Conservation (phyloP, 2,888 invertebrate genomes). For the Leptopterna dolabrata region DNA sequence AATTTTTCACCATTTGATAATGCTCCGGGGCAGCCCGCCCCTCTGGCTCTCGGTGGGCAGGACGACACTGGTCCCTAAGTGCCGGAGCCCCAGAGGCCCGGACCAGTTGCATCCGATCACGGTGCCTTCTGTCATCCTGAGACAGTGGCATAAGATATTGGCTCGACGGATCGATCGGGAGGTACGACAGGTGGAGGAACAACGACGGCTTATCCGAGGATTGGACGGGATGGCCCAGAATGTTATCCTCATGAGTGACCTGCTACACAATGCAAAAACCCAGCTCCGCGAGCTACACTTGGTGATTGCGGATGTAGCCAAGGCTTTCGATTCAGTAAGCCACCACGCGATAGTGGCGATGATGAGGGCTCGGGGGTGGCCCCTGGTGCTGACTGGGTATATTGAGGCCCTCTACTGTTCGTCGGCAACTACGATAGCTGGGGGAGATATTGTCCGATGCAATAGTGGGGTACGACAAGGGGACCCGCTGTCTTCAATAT, state of each 20-base stretch:
- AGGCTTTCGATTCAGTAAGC: constrained; percentile 67
- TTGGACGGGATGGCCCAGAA: neutral
- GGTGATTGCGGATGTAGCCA: constrained; percentile 65
- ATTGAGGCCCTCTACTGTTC: constrained; percentile 65
- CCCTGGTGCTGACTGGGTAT: constrained; percentile 64
- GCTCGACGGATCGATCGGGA: too few relatives aligned
- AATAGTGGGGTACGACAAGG: constrained; percentile 67
- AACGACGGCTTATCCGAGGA: too few relatives aligned
- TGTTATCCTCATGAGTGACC: too few relatives aligned
- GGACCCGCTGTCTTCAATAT: constrained; percentile 66
- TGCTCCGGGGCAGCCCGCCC: too few relatives aligned
- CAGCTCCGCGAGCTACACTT: constrained; percentile 26
- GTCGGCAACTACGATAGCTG: constrained; percentile 62
- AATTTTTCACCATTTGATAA: neutral
- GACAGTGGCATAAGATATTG: too few relatives aligned
- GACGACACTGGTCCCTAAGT: neutral
- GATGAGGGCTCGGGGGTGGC: too few relatives aligned
- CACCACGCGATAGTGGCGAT: constrained; percentile 63
- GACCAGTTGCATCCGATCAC: neutral
- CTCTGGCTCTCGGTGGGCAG: neutral
- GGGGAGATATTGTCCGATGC: neutral
- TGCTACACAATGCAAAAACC: too few relatives aligned
- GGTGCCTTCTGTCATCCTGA: too few relatives aligned
- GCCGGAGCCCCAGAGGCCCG: neutral
- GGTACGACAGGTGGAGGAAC: too few relatives aligned